Base-by-base conservation (phyloP, 2,888 invertebrate genomes). In the Pycnomerus fuliginosus region DNA sequence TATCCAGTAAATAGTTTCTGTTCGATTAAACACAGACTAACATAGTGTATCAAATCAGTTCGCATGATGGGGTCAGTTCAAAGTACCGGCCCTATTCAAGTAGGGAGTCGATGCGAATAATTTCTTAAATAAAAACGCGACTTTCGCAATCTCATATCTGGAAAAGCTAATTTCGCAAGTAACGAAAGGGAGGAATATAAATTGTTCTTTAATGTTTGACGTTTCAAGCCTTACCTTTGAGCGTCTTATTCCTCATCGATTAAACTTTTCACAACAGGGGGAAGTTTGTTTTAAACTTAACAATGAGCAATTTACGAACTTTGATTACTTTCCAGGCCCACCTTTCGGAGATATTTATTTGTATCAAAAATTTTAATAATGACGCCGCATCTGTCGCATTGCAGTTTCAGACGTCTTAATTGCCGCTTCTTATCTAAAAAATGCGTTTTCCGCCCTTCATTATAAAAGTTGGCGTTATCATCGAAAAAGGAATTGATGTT, bases 271-370 rank as follows among this genome's bases (percentile, higher is more conserved):
- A 53, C 53, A 56, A 54, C 58, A 56, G 48, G 59, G n/a, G 49
- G 52, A 61, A 63, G 58, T 62, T 61, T 52, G 58, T 53, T 58
- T 43, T 53, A 56, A 64, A 61, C 58, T 61, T 55, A 57, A 67
- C 66, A 67, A 66, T 67, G 63, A 64, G 60, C 67, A 66, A 66
- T 67, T 65, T 67, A 61, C 55, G 47, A 68, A 67, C 64, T 69
- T 69, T 69, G 68, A 69, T 69, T 68, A 65, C 66, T 66, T 66
- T 62, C 52, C 29, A 30, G 15, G 25, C 29, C 28, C 42, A 47
- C 42, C 47, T 42, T 27, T 11, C 29, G 35, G 39, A 35, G 35
- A 34, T 42, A 42, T 42, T 47, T 48, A 44, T 48, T 48, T 48
- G 48, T 48, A 31, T 30, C 48, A 33, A 12, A 28, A 37, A 47